Conservation (phyloP, 2,888 invertebrate species). For the Athetis lepigone region DNA sequence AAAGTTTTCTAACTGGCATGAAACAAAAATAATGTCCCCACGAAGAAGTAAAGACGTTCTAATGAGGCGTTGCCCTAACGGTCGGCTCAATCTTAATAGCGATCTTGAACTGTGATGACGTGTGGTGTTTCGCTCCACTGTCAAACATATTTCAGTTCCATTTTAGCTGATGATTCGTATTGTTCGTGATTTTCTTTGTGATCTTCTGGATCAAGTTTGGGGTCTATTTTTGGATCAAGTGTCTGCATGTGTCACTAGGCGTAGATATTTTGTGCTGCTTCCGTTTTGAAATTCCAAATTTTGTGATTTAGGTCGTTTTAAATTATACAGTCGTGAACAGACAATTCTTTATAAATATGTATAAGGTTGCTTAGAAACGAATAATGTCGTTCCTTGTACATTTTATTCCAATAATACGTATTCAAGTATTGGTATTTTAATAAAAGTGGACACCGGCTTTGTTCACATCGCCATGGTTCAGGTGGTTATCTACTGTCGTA, state of each 20-base stretch:
- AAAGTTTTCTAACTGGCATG: constrained; percentile 47
- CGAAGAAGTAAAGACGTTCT: constrained; percentile 50
- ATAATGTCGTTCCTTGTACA: constrained; percentile 12
- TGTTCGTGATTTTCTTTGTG: constrained; percentile 42
- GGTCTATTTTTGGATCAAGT: constrained; percentile 38
- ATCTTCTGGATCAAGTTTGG: constrained; percentile 9
- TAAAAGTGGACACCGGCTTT: constrained; percentile 47
- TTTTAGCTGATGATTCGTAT: constrained; percentile 55
- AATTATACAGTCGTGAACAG: neutral
- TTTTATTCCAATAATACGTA: constrained; percentile 16
- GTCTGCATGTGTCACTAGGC: constrained; percentile 14
- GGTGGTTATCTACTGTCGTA: constrained; percentile 51
- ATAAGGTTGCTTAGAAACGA: neutral
- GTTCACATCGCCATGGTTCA: constrained; percentile 72
- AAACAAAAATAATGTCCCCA: constrained; percentile 47
- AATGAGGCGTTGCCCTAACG: constrained; percentile 67
- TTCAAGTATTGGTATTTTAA: constrained; percentile 37
- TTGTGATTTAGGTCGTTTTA: neutral
- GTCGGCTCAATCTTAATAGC: constrained; percentile 69
- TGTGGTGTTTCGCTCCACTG: constrained; percentile 52
- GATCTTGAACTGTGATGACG: constrained; percentile 67
- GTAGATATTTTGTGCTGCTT: constrained; percentile 17
- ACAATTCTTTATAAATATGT: neutral
- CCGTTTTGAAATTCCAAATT: neutral
- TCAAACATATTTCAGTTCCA: constrained; percentile 43